Conservation (phyloP, 2,888 invertebrate genomes). For the Orthonychiurus folsomi region DNA sequence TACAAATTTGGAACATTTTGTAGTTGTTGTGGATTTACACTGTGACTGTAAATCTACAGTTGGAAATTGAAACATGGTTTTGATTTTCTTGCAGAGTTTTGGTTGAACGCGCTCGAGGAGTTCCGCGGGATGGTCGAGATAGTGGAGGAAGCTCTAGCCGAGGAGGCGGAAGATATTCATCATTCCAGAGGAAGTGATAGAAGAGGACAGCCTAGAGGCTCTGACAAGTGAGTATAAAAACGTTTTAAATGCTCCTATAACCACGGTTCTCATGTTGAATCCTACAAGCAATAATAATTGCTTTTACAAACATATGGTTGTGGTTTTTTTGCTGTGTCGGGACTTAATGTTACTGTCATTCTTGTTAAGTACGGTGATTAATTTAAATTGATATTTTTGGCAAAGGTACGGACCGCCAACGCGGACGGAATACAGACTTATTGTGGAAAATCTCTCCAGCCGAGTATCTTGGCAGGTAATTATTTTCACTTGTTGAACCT, state of each 20-base stretch:
- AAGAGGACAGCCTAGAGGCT: slow-evolving; percentile 16
- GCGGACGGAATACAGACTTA: slow-evolving; percentile 89
- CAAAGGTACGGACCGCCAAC: slow-evolving; percentile 91
- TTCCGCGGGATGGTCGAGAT: slow-evolving; percentile 59
- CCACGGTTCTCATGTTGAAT: no score
- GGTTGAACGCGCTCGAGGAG: slow-evolving; percentile 77
- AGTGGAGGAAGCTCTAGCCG: slow-evolving; percentile 53
- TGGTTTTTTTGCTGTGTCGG: not conserved
- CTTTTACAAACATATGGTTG: not conserved
- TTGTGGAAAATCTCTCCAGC: slow-evolving; percentile 95
- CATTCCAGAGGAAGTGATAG: slow-evolving; percentile 14
- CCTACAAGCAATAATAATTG: no score
- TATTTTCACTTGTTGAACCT: no score
- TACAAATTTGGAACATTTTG: no score
- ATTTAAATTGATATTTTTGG: slow-evolving; percentile 30
- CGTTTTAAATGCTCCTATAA: not conserved
- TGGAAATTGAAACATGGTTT: no score
- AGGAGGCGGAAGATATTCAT: slow-evolving; percentile 15
- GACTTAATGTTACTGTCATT: no score
- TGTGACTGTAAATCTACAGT: no score
- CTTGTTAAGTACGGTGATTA: slow-evolving; percentile 27
- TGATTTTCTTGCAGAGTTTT: slow-evolving; percentile 64
- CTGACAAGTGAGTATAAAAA: slow-evolving; percentile 41
- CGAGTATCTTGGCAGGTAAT: slow-evolving; percentile 99
- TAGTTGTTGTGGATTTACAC: no score